These are phyloP conservation scores for Sepiola atlantica DNA, from an alignment of 2,888 invertebrate species.

Conservation along the genomic window DNA sequence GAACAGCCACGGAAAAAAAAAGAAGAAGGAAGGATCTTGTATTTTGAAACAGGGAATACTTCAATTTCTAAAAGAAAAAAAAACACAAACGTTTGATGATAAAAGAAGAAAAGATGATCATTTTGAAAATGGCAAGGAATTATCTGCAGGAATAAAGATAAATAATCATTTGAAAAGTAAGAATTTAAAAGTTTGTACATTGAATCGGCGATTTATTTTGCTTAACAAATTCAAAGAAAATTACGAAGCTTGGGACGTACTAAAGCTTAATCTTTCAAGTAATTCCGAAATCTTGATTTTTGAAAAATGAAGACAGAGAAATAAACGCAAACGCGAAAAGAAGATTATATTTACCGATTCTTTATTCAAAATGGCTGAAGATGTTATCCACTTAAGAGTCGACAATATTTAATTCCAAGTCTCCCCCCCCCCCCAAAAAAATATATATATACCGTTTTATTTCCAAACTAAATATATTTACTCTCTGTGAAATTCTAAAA, in stretches of 20 bases:
- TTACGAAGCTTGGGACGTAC: no score
- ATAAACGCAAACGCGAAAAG: no score
- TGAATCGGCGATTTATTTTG: background rate
- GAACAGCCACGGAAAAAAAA: background rate
- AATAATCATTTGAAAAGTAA: background rate
- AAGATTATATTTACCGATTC: no score
- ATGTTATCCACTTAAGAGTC: background rate
- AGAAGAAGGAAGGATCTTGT: background rate
- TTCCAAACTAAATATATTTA: background rate
- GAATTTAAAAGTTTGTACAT: background rate
- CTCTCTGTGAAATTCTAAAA: background rate
- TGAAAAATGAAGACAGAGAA: no score
- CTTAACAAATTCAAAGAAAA: background rate
- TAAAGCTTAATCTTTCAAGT: no score
- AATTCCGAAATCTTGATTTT: no score
- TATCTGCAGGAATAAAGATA: background rate
- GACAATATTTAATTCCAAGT: background rate
- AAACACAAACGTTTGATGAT: background rate
- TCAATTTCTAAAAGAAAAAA: background rate
- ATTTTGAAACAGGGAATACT: background rate
- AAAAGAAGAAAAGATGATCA: background rate
- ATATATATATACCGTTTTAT: background rate
- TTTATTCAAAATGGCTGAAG: background rate
- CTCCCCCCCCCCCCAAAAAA: fast-evolving
- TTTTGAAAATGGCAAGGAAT: background rate